These are phyloP conservation scores for Furcifer pardalis DNA, from an alignment of 2,797 vertebrate genomes.

Conservation along the genomic window DNA sequence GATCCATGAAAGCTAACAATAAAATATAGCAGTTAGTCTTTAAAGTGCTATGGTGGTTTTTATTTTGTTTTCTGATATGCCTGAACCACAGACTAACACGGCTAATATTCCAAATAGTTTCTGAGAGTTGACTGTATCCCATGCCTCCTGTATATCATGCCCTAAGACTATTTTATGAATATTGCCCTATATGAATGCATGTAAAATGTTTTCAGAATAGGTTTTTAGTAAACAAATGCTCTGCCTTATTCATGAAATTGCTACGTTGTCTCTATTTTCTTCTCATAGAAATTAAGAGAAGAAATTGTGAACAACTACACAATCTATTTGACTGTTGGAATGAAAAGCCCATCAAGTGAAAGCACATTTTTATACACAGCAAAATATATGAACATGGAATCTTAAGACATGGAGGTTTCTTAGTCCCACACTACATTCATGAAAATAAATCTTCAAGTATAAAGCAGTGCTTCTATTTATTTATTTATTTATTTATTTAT, in stretches of 20 bases:
- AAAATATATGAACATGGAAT: background rate
- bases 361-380: background rate
- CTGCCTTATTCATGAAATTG: background rate
- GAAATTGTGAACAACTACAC: background rate
- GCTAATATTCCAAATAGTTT: too few relatives aligned
- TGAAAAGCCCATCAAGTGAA: background rate
- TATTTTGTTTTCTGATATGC: too few relatives aligned
- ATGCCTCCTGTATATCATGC: too few relatives aligned
- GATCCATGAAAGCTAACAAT: too few relatives aligned
- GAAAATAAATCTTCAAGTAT: background rate
- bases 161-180: too few relatives aligned
- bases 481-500: too few relatives aligned
- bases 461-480: background rate
- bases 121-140: background rate
- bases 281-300: background rate
- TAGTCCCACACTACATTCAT: background rate
- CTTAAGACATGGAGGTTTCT: background rate
- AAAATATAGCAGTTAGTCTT: too few relatives aligned
- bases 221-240: background rate
- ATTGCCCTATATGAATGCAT: too few relatives aligned
- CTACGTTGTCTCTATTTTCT: background rate
- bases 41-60: too few relatives aligned
- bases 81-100: too few relatives aligned
- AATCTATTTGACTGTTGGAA: background rate
- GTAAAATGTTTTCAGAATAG: background rate